Percentiles rank a stretch among this genome's conserved stretches.
phyloP scores from a whole-genome alignment of 1,140 invertebrate genomes.

The Cyclina sinensis region DNA sequence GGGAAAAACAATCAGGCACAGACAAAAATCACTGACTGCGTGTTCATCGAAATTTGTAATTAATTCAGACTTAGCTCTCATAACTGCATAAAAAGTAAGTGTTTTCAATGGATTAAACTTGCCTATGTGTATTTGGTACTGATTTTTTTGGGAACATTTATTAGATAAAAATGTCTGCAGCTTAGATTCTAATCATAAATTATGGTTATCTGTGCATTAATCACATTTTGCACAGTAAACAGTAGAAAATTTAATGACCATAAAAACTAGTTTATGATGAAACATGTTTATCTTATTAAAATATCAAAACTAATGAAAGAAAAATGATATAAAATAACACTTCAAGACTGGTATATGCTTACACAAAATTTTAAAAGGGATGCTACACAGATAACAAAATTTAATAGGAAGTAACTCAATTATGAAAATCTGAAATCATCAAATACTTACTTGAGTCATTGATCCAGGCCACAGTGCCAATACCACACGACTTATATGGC shows the following conservation, averaged over 20 bases:
- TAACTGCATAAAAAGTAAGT: constrained; percentile 17
- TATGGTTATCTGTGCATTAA: constrained; percentile 4
- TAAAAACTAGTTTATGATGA: background rate
- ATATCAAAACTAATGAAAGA: constrained; percentile 6
- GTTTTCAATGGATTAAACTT: constrained; percentile 14
- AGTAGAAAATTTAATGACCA: background rate
- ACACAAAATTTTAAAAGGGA: background rate
- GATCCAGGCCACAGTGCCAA: too few relatives aligned
- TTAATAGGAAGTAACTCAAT: background rate
- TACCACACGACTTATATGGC: too few relatives aligned
- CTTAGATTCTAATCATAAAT: constrained; percentile 3
- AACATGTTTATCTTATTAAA: background rate
- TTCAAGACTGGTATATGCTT: background rate
- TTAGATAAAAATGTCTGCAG: background rate
- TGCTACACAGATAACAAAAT: too few relatives aligned
- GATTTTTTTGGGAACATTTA: background rate
- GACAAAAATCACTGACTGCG: background rate
- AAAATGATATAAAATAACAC: background rate
- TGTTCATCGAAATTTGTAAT: constrained; percentile 29
- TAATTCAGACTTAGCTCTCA: background rate
- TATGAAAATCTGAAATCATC: background rate
- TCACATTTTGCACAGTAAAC: background rate
- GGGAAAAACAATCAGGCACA: background rate
- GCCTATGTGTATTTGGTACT: background rate
- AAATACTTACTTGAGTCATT: too few relatives aligned